These are phyloP conservation scores for Stenodera caucasica DNA, from an alignment of 2,888 invertebrate species.

Conservation along the genomic window DNA sequence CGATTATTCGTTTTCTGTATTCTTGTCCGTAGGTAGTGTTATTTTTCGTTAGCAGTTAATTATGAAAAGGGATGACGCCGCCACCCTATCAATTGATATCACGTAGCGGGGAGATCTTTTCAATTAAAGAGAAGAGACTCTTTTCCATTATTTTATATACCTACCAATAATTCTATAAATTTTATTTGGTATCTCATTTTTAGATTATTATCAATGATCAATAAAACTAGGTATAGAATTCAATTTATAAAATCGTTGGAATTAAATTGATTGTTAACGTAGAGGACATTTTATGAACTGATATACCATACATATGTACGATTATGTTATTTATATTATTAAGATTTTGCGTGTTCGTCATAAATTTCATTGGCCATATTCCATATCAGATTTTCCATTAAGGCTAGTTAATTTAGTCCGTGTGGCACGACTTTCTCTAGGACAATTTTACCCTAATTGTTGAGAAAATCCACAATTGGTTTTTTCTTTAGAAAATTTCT, in stretches of 20 bases:
- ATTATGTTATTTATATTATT: conserved; percentile 40
- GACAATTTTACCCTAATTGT: no score
- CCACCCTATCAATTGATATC: conserved; percentile 32
- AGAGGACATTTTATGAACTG: conserved; percentile 34
- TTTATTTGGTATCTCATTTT: background rate
- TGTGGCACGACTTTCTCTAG: conserved; percentile 16
- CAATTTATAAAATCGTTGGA: background rate
- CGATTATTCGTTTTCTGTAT: conserved; percentile 9
- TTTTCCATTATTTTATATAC: background rate
- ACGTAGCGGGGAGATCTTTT: conserved; percentile 38
- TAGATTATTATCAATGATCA: background rate
- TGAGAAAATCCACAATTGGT: no score
- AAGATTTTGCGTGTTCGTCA: conserved; percentile 41
- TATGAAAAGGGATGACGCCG: conserved; percentile 29
- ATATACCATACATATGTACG: conserved; percentile 29
- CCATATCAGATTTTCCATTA: conserved; percentile 45
- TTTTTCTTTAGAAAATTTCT: no score
- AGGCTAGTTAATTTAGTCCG: conserved; percentile 40
- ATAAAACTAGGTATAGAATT: background rate
- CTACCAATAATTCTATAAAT: background rate
- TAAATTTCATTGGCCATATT: conserved; percentile 42
- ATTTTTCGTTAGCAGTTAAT: conserved; percentile 32
- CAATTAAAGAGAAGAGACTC: conserved; percentile 38
- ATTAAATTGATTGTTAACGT: conserved; percentile 24
- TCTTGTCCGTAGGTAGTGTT: conserved; percentile 18